Conservation (phyloP, 2,888 invertebrate species). For the Synergus japonicus region DNA sequence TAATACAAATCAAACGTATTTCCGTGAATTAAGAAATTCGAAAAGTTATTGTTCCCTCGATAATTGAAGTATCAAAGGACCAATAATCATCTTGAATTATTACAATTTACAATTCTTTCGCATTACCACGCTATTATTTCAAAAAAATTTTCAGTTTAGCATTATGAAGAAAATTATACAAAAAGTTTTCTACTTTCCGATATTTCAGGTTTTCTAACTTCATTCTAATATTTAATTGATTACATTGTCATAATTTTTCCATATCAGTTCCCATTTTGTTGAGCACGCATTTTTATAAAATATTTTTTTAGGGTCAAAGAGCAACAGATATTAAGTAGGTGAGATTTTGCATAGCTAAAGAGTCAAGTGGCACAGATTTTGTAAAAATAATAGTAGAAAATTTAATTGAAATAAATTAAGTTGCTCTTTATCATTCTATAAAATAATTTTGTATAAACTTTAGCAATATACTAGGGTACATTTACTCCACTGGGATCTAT, state of each 20-base stretch:
- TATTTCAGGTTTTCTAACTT: neutral
- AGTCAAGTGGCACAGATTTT: neutral
- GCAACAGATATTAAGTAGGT: constrained; percentile 13
- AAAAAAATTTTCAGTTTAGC: neutral
- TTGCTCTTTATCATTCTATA: neutral
- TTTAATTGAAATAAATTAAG: neutral
- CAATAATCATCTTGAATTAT: neutral
- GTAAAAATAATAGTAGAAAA: constrained; percentile 2
- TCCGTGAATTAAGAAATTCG: neutral
- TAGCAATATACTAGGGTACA: neutral
- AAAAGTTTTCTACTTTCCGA: neutral
- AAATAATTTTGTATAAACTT: neutral
- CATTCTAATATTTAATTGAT: neutral
- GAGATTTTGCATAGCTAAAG: neutral
- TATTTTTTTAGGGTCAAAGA: constrained; percentile 17
- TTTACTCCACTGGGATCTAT: neutral
- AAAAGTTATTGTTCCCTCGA: constrained; percentile 22
- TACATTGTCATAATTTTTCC: neutral
- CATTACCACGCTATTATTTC: constrained; percentile 5
- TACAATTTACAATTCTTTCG: neutral
- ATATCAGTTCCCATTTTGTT: neutral
- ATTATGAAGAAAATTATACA: neutral
- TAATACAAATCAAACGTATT: neutral
- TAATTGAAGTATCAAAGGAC: neutral
- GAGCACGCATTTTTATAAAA: neutral